Conservation (phyloP, 2,797 vertebrate genomes). For the Channallabes apus region DNA sequence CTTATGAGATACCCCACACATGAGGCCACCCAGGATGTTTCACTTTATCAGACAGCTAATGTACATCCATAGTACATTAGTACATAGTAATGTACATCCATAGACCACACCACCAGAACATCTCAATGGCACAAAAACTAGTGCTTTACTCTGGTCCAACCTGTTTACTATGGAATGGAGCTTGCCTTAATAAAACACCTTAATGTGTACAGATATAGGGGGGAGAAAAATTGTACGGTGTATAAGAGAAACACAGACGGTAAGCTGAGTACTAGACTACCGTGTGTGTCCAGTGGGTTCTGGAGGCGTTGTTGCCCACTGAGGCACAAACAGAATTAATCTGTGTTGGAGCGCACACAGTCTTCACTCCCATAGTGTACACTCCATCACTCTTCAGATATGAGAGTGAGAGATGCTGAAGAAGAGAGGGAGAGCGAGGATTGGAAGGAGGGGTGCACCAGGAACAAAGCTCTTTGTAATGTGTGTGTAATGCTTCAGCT, state of each 20-base stretch:
- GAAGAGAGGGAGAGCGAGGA: not conserved
- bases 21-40: not conserved
- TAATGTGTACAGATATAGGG: slow-evolving; percentile 1
- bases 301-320: slow-evolving; percentile 8
- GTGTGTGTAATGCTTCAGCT: slow-evolving; percentile 17
- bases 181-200: slow-evolving; percentile 29
- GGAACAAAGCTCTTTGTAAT: slow-evolving; percentile 30
- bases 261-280: slow-evolving; percentile 29
- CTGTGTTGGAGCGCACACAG: slow-evolving; percentile 8
- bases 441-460: not conserved
- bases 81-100: not conserved
- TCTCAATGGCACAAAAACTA: slow-evolving; percentile 20
- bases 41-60: not conserved
- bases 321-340: slow-evolving; percentile 38
- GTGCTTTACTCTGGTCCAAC: not conserved
- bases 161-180: slow-evolving; percentile 16
- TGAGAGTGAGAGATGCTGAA: slow-evolving; percentile 5
- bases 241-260: slow-evolving; percentile 22
- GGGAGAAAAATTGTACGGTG: slow-evolving; percentile 11
- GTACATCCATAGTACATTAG: not conserved
- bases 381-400: slow-evolving; percentile 21
- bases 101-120: not conserved
- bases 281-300: slow-evolving; percentile 7
- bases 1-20: too few species aligned
- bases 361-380: slow-evolving; percentile 18